Evolutionary conservation across 1,140 invertebrate species (phyloP).

Genomic region (Eurosta solidaginis): DNA sequence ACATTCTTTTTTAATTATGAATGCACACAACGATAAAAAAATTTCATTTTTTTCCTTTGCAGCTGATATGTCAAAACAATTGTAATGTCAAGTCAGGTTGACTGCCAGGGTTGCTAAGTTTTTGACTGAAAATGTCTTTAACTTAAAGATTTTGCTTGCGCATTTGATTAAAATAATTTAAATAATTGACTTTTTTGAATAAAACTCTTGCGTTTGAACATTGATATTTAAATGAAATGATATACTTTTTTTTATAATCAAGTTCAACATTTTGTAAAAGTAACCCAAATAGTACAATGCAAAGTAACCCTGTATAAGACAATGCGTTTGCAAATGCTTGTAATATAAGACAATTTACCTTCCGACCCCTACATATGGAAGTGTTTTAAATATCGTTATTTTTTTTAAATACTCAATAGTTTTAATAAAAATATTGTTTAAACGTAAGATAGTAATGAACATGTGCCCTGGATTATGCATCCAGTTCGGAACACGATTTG

Average conservation of each 20-base stretch:
- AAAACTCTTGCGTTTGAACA: neutral
- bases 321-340: neutral
- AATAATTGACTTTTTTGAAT: neutral
- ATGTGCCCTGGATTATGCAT: no score
- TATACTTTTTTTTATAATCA: no score
- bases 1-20: neutral
- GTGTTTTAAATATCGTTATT: no score
- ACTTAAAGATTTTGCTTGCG: neutral
- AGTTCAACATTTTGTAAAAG: no score
- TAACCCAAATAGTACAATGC: no score
- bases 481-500: no score
- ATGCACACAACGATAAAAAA: neutral
- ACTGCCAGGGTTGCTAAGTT: neutral
- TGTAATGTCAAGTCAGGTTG: neutral
- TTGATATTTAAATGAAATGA: no score
- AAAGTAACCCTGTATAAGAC: neutral
- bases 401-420: no score
- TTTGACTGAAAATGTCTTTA: neutral
- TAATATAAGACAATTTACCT: neutral
- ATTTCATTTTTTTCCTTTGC: neutral
- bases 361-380: no score
- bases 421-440: no score
- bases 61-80: neutral
- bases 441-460: no score
- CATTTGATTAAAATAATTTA: neutral